These are phyloP conservation scores for Ciona savignyi DNA, from an alignment of 23 tunicate genomes.

Conservation along the genomic window DNA sequence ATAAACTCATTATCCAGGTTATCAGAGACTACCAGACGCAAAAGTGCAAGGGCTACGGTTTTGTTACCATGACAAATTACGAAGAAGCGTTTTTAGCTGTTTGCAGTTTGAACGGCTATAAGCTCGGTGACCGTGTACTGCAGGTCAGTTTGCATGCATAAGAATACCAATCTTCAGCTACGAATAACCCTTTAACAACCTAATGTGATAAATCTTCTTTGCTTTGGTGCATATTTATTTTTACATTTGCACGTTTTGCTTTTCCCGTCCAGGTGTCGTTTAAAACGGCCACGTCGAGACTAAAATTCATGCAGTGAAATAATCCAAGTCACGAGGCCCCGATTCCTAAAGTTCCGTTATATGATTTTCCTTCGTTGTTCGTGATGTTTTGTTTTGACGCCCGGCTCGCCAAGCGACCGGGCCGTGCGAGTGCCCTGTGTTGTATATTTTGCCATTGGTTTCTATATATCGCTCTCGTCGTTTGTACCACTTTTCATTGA, in stretches of 20 bases:
- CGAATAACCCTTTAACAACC: too few species aligned
- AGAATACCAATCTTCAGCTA: too few species aligned
- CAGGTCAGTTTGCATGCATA: slow-evolving; percentile 41
- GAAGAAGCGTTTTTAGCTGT: slow-evolving; percentile 91
- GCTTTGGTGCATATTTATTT: too few species aligned
- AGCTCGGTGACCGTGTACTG: slow-evolving; percentile 76
- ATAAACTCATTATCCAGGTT: slow-evolving; percentile 25
- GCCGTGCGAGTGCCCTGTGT: background rate
- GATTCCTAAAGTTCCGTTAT: background rate
- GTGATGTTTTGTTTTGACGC: background rate
- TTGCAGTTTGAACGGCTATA: slow-evolving; percentile 65
- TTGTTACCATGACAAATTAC: slow-evolving; percentile 92
- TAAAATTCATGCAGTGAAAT: background rate
- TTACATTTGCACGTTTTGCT: background rate
- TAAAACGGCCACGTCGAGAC: background rate
- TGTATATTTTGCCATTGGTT: background rate
- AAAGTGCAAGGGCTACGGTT: slow-evolving; percentile 95
- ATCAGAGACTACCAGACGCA: slow-evolving; percentile 89
- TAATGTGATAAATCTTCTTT: too few species aligned
- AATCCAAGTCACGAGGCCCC: background rate
- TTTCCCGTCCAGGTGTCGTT: background rate
- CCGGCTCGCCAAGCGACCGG: background rate
- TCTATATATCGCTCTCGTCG: background rate
- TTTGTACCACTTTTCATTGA: background rate
- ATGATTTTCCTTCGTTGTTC: background rate